Percentiles rank a stretch among this genome's conserved stretches.
These are phyloP conservation scores for Semaprochilodus insignis DNA, from an alignment of 2,797 vertebrate species.

Conservation along the genomic window DNA sequence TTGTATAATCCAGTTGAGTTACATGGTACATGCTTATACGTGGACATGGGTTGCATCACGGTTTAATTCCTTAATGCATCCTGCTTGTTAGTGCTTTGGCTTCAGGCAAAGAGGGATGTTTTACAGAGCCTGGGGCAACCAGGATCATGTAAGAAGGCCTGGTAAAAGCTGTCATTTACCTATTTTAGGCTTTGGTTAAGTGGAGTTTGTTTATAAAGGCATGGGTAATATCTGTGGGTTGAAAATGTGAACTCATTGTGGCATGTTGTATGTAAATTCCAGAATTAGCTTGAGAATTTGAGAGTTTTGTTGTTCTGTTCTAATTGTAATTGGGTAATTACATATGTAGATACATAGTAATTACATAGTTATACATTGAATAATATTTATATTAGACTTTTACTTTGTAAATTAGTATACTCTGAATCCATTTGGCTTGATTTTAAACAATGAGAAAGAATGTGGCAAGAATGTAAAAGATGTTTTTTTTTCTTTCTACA, in stretches of 20 bases:
- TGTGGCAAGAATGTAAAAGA: no score
- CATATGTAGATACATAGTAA: no score
- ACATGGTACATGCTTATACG: constrained; percentile 61
- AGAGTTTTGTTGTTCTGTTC: no score
- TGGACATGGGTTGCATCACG: constrained; percentile 75
- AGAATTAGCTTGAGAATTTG: no score
- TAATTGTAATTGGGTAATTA: no score
- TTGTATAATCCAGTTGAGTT: constrained; percentile 49
- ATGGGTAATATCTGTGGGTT: not conserved
- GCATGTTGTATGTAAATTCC: no score
- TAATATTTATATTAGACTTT: no score
- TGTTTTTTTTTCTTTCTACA: not conserved
- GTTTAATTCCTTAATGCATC: constrained; percentile 77
- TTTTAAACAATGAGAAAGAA: no score
- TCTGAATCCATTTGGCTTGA: no score
- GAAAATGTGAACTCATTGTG: not conserved
- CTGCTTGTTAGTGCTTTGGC: constrained; percentile 75
- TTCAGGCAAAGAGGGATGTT: constrained; percentile 66
- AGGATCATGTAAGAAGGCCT: not conserved
- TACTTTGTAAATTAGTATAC: no score
- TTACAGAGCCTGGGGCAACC: constrained; percentile 68
- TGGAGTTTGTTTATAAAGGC: not conserved
- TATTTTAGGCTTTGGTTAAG: constrained; percentile 68
- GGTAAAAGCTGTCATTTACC: constrained; percentile 71
- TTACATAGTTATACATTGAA: no score